These are phyloP conservation scores for Pelosia muscerda DNA, from an alignment of 2,888 invertebrate species.

Conservation along the genomic window DNA sequence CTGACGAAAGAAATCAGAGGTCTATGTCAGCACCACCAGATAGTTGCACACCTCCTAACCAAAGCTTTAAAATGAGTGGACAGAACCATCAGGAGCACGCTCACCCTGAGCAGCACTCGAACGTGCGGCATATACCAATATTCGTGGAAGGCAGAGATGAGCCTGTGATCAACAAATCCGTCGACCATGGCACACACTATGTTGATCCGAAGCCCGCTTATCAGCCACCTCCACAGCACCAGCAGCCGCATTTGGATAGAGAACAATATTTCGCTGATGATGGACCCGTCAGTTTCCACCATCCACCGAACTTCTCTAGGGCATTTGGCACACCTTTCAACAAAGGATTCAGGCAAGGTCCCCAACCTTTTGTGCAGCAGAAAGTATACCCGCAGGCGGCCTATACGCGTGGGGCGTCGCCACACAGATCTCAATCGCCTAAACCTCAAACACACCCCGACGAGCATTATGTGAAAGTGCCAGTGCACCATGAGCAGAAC, in stretches of 20 bases:
- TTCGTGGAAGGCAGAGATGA: conserved; percentile 95
- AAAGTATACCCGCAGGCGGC: conserved; percentile 78
- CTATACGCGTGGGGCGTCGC: conserved; percentile 73
- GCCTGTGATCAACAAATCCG: conserved; percentile 90
- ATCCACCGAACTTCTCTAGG: conserved; percentile 80
- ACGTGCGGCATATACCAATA: conserved; percentile 94
- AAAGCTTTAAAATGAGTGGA: conserved; percentile 71
- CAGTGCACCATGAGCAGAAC: conserved; percentile 72
- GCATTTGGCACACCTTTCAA: conserved; percentile 78
- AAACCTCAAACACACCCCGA: conserved; percentile 72
- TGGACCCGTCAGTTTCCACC: conserved; percentile 71
- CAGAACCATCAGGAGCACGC: conserved; percentile 65
- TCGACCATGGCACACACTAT: conserved; percentile 73
- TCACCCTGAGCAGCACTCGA: conserved; percentile 73
- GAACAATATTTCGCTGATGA: conserved; percentile 80
- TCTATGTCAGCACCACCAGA: conserved; percentile 94
- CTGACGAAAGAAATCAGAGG: conserved; percentile 88
- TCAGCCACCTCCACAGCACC: conserved; percentile 66
- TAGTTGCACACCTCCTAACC: conserved; percentile 63
- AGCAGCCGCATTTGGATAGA: conserved; percentile 74
- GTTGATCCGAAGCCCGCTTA: conserved; percentile 71
- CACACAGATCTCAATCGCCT: conserved; percentile 78
- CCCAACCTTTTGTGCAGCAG: conserved; percentile 84
- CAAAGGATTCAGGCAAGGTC: conserved; percentile 74
- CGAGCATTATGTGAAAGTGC: conserved; percentile 76